Base-by-base conservation (phyloP, 2,113 vertebrate species). In the Ramphastos sulfuratus region DNA sequence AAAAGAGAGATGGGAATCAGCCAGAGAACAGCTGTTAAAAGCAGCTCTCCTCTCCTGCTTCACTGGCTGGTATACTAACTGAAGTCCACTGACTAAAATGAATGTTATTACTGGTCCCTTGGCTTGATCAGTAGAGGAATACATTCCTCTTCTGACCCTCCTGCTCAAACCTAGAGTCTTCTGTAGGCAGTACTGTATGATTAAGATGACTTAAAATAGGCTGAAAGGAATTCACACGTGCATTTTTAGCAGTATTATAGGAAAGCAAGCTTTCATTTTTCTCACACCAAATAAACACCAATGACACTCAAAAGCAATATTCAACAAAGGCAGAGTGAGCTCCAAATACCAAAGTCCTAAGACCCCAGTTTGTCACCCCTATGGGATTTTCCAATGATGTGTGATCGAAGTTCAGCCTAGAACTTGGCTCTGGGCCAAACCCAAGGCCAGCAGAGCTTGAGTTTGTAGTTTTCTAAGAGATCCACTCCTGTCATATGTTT, bases 401-500 rank as follows among this genome's bases (percentile, higher is more conserved):
- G 66, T 55, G 58, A 73, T 50, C 6, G 1, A 90, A 95, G 82
- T 82, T 89, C 83, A 88, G 9, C 77, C 70, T 91, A 80, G 89
- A 96, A 87, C 76, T 94, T 94, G 92, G 70, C 90, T 73, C 64
- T 91, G 87, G n/a, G 85, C 77, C 76, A 92, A 93, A 91, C 24
- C 37, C 44, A 86, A 92, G 82, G 76, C 83, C 79, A 89, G 39
- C 13, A 35, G 81, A 91, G 79, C 33, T 42, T 25, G 39, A 65
- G 35, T 65, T 86, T 48, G 37, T 86, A 74, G 17, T 21, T 92
- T 81, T 93, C 89, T 60, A 23, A 76, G 92, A 93, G 79, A 91
- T 78, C 71, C 63, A 86, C 2, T 90, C 48, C 82, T 90, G 82
- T 93, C 95, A 94, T 97, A 95, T 96, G 93, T 97, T 96, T 96